phyloP scores from a whole-genome alignment of 2,113 vertebrate species.

The Strix aluco region DNA sequence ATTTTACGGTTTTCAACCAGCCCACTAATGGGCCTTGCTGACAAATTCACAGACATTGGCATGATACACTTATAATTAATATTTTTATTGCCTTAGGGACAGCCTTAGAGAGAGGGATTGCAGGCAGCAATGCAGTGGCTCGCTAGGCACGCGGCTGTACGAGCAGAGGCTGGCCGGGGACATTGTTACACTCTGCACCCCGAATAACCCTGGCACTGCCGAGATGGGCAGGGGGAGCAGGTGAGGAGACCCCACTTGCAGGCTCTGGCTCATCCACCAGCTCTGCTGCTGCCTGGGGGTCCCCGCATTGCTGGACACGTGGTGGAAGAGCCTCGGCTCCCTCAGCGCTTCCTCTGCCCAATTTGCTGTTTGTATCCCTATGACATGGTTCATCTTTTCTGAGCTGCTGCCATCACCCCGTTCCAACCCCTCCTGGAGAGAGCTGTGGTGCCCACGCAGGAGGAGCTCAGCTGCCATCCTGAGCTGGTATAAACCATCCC shows the following conservation, averaged over 20 bases:
- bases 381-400: too few relatives aligned
- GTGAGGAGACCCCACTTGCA: not conserved
- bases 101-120: not conserved
- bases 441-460: not conserved
- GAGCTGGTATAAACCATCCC: not conserved
- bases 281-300: not conserved
- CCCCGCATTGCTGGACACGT: accelerated
- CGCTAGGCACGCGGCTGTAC: not conserved
- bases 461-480: not conserved
- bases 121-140: not conserved
- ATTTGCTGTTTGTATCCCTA: not conserved
- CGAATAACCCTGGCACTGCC: accelerated
- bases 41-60: not conserved
- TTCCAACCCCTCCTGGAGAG: not conserved
- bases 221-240: accelerated
- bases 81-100: not conserved
- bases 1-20: not conserved
- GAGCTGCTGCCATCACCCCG: accelerated
- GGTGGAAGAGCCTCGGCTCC: not conserved
- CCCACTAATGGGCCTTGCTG: not conserved
- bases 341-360: not conserved
- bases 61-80: not conserved
- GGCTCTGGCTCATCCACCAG: not conserved
- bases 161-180: not conserved
- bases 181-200: not conserved